These are phyloP conservation scores for Torymus tubicola DNA, from an alignment of 2,888 invertebrate genomes.

Conservation along the genomic window DNA sequence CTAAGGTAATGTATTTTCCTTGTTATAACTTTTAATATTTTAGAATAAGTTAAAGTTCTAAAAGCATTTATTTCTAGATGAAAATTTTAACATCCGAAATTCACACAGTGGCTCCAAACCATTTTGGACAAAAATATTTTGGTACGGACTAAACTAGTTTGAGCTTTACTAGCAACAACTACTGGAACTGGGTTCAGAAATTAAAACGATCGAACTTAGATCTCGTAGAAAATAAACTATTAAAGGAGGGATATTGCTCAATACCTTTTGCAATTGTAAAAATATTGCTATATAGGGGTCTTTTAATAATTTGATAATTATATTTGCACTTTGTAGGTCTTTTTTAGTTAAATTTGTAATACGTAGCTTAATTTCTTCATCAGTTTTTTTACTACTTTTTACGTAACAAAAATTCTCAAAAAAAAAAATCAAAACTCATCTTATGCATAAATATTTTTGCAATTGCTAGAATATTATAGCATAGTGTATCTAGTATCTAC, in stretches of 20 bases:
- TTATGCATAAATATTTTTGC: conserved; percentile 36
- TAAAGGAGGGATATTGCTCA: conserved; percentile 37
- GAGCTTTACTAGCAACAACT: conserved; percentile 54
- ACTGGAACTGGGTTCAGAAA: conserved; percentile 48
- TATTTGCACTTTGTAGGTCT: conserved; percentile 20
- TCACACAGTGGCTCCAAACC: conserved; percentile 95
- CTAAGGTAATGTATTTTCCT: conserved; percentile 77
- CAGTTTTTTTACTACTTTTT: conserved; percentile 18
- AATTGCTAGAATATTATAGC: conserved; percentile 35
- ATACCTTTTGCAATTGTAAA: conserved; percentile 41
- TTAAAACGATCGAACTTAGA: conserved; percentile 24
- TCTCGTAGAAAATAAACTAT: conserved; percentile 58
- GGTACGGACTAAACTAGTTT: conserved; percentile 88
- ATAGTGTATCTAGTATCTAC: conserved; percentile 9
- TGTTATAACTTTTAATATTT: conserved; percentile 9
- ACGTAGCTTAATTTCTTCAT: too few relatives aligned
- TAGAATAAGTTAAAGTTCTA: neutral
- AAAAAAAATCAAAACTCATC: conserved; percentile 5
- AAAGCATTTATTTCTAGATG: conserved; percentile 79
- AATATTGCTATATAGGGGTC: conserved; percentile 17
- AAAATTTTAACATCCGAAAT: conserved; percentile 97
- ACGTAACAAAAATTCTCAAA: neutral
- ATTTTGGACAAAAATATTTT: conserved; percentile 99
- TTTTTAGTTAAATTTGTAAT: conserved; percentile 1
- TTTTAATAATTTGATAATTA: conserved; percentile 23